Evolutionary conservation across 2,888 invertebrate species (phyloP).

Genomic region (Morpho helenor): DNA sequence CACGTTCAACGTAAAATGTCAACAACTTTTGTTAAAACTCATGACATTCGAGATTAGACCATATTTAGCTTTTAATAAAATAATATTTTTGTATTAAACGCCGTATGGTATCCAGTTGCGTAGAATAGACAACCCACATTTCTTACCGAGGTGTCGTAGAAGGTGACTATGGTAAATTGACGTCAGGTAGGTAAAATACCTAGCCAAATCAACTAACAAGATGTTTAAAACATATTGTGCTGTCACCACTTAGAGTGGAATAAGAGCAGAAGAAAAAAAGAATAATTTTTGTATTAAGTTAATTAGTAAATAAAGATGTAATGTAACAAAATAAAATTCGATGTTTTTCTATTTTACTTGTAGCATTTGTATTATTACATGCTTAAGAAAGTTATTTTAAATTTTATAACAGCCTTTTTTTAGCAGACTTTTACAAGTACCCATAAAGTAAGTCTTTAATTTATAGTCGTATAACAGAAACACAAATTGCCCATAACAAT

Average conservation of each 20-base stretch:
- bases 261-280: no score
- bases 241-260: no score
- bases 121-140: no score
- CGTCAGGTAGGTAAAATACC: no score
- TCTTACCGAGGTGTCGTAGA: no score
- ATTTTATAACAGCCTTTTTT: not conserved
- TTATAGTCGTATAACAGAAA: no score
- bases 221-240: no score
- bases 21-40: conserved; percentile 5
- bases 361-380: not conserved
- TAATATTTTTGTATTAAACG: not conserved
- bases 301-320: not conserved
- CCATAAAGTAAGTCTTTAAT: no score
- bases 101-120: no score
- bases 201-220: no score
- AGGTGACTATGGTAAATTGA: no score
- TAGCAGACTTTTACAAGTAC: not conserved
- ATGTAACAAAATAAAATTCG: not conserved
- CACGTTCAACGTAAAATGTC: conserved; percentile 1
- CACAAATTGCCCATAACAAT: not conserved
- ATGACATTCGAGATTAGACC: not conserved
- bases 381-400: not conserved
- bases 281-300: not conserved
- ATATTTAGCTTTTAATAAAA: not conserved
- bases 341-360: not conserved